Base-by-base conservation (phyloP, 2,797 vertebrate genomes). In the Remorina albescens region DNA sequence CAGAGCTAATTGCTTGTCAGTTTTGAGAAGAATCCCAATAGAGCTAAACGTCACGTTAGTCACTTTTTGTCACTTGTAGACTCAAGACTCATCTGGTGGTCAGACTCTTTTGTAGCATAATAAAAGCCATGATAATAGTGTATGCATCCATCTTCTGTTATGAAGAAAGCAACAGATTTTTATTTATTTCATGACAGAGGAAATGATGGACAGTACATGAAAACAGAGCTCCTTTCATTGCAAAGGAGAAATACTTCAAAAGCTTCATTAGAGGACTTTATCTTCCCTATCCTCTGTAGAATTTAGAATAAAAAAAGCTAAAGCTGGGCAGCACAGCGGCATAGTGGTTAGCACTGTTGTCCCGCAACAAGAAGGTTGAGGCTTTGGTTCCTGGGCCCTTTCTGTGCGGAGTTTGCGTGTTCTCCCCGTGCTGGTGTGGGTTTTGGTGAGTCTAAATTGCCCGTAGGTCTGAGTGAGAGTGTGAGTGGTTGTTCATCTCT, bases 1-100 rank as follows among this genome's bases (percentile, higher is more conserved):
- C 70, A 73, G 79, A 90, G 86, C 84, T 93, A 93, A 93, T 88
- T 91, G 88, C 84, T 83, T 91, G 88, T 90, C 91, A 90, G 46
- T 88, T 82, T 88, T 84, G 75, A 81, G 77, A 90, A 86, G 84
- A 73, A 83, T 88, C 79, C 81, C 78, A 86, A 76, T 78, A 74
- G 82, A 81, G 67, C 81, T 81, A 80, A 87, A 83, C 44, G 61
- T 44, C 41, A 44, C 18, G 19, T 44, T 44, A 44, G 39, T 42
- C 39, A 42, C 16, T 42, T 42, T 42, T 69, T 89, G 86, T 89
- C 86, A 86, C 77, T 87, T 85, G 47, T 69, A 55, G 78, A 88
- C 76, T 85, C 30, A 86, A 51, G 70, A 67, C 74, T 88, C 72
- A 78, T 81, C 75, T 74, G 67, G 71, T 19, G 67, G 81, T 71